Base-by-base conservation (phyloP, 2,888 invertebrate species). In the Mycalesis mineus region DNA sequence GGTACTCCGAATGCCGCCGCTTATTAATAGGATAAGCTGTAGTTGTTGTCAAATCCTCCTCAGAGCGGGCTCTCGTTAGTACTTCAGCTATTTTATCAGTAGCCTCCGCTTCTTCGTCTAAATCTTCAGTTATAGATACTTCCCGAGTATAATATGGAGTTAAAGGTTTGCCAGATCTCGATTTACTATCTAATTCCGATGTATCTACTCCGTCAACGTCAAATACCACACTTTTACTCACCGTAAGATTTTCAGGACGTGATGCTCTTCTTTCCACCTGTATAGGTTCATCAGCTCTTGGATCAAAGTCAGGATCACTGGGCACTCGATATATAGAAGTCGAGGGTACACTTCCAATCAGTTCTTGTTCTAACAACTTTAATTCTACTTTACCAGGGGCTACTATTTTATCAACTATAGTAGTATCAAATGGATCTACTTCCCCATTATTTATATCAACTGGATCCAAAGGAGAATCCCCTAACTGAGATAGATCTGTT, bases 361-460 rank as follows among this genome's bases (percentile, higher is more conserved):
- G 79, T 78, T 96, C 96, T 72, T 93, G 92, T 79, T 96, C 96
- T 41, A 96, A 82, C 68, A 94, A 92, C 75, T 95, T 95, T 1
- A 96, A 77, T 80, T 96, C 96, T 6, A 94, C 92, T 78, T 92
- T 93, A 39, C 95, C 95, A 0, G 96, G 95, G 55, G 94, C 93
- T 44, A 94, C 92, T 36, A 94, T 91, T 53, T 91, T 91, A 69
- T 93, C 92, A 1, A 95, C 92, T 33, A 92, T 92, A 0, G 96
- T 95, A 0, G 97, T 97, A 73, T 97, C 97, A 70, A 97, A 97
- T 0, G 97, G 97, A 84, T 97, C 97, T 54, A 93, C 92, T 53
- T 92, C 93, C 58, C 79, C 76, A 56, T 84, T 80, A 60, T 91
- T 91, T 8, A 92, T 88, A 44, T 89, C 84, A 17, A 91, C 80